These are phyloP conservation scores for Leptinotarsa defecta DNA, from an alignment of 1,140 invertebrate species.

Conservation along the genomic window DNA sequence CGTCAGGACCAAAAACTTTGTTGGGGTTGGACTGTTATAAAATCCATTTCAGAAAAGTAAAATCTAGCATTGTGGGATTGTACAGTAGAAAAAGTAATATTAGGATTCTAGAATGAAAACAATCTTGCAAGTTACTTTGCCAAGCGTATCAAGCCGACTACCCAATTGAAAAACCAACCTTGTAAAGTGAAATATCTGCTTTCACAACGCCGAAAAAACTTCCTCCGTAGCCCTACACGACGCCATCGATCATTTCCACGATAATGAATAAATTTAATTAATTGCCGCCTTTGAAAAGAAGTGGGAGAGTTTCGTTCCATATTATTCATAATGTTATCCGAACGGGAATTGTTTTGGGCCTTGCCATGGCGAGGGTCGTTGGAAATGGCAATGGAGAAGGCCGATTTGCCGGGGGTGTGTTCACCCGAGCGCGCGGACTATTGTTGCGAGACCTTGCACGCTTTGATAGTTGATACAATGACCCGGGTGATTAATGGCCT, in stretches of 20 bases:
- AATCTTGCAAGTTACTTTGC: too few species aligned
- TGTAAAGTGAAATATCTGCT: background rate
- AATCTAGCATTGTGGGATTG: too few species aligned
- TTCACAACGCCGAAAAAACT: background rate
- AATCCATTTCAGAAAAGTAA: too few species aligned
- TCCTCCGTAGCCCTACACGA: background rate
- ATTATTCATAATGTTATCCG: slow-evolving; percentile 28
- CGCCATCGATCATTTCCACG: slow-evolving; percentile 12
- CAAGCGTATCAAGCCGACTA: too few species aligned
- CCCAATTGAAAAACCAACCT: background rate
- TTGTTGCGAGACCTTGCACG: slow-evolving; percentile 57
- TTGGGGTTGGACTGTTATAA: too few species aligned
- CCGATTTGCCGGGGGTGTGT: slow-evolving; percentile 43
- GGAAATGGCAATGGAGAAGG: slow-evolving; percentile 14
- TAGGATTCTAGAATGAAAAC: too few species aligned
- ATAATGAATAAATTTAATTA: slow-evolving; percentile 29
- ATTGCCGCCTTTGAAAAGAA: slow-evolving; percentile 25
- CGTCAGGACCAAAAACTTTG: too few species aligned
- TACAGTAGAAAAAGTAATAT: too few species aligned
- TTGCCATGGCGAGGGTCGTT: slow-evolving; percentile 17
- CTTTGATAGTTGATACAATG: slow-evolving; percentile 59
- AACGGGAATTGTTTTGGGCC: slow-evolving; percentile 28
- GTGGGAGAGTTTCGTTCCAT: slow-evolving; percentile 21
- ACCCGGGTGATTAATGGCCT: slow-evolving; percentile 56
- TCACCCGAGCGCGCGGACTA: slow-evolving; percentile 54